phyloP scores from a whole-genome alignment of 2,888 invertebrate species.

The Dusona sp. region DNA sequence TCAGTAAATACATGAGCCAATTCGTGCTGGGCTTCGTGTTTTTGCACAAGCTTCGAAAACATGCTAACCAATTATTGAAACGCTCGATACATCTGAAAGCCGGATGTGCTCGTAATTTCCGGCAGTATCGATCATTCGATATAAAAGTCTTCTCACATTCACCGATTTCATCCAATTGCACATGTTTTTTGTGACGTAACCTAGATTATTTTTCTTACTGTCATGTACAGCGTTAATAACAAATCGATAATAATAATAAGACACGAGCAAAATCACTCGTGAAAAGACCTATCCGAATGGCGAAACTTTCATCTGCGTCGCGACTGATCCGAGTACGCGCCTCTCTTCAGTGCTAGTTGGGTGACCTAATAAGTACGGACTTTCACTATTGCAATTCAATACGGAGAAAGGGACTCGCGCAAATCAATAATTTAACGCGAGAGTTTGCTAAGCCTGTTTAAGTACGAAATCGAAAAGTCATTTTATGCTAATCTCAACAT shows the following conservation, averaged over 20 bases:
- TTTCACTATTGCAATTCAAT: conserved; percentile 60
- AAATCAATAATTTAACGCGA: conserved; percentile 50
- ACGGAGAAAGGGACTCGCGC: conserved; percentile 35
- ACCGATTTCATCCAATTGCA: not conserved
- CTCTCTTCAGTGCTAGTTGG: not conserved
- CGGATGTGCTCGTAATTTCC: conserved; percentile 64
- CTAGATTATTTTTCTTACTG: not conserved
- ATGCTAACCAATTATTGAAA: conserved; percentile 5
- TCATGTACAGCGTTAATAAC: not conserved
- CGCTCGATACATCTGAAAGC: not conserved
- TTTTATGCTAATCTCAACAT: not conserved
- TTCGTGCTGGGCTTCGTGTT: not conserved
- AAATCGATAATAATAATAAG: not conserved
- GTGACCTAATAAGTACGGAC: conserved; percentile 58
- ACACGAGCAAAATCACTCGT: not conserved
- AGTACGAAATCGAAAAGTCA: not conserved
- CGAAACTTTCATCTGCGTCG: conserved; percentile 58
- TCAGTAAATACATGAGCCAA: not conserved
- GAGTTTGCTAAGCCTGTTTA: conserved; percentile 26
- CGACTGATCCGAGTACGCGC: conserved; percentile 15
- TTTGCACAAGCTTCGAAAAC: conserved; percentile 14
- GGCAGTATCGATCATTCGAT: conserved; percentile 44
- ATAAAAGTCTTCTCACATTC: conserved; percentile 24
- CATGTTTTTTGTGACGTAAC: conserved; percentile 47
- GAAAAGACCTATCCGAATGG: conserved; percentile 9